A percentile compares a stretch with the other conserved stretches of the same genome.
phyloP scores from a whole-genome alignment of 2,888 invertebrate genomes.

The Sturmia bella region DNA sequence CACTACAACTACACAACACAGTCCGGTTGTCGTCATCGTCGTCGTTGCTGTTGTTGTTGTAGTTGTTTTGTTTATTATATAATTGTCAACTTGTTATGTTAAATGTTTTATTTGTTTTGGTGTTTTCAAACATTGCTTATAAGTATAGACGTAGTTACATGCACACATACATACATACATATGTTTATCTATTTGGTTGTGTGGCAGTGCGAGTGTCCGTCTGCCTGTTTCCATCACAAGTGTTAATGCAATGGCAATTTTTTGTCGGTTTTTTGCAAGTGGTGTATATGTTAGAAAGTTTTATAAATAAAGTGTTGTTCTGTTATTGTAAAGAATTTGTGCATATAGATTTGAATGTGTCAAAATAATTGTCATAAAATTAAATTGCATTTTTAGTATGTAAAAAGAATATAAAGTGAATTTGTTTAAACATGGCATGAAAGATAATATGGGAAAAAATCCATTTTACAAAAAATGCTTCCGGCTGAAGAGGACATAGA shows the following conservation, averaged over 20 bases:
- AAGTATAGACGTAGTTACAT: not conserved
- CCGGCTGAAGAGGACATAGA: not conserved
- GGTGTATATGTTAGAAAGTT: not conserved
- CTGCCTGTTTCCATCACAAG: not conserved
- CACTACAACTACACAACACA: conserved; percentile 8
- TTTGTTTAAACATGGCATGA: conserved; percentile 10
- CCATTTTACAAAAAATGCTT: not conserved
- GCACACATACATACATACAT: no score
- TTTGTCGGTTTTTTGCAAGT: not conserved
- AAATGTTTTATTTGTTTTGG: conserved; percentile 38
- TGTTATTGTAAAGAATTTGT: conserved; percentile 2
- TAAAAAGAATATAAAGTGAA: conserved; percentile 23
- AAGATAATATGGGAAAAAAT: not conserved
- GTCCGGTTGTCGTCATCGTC: conserved; percentile 37
- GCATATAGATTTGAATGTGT: conserved; percentile 44
- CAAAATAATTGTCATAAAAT: conserved; percentile 52
- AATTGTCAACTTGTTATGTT: conserved; percentile 64
- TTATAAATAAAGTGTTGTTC: conserved; percentile 1
- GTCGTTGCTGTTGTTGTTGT: not conserved
- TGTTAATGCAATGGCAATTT: conserved; percentile 17
- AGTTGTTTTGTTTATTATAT: conserved; percentile 52
- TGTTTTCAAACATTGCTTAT: conserved; percentile 21
- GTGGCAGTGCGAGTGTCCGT: not conserved
- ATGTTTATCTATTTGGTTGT: not conserved
- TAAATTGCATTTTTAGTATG: conserved; percentile 18